phyloP scores from a whole-genome alignment of 1,140 invertebrate species.

The Leptoteleia sp. region DNA sequence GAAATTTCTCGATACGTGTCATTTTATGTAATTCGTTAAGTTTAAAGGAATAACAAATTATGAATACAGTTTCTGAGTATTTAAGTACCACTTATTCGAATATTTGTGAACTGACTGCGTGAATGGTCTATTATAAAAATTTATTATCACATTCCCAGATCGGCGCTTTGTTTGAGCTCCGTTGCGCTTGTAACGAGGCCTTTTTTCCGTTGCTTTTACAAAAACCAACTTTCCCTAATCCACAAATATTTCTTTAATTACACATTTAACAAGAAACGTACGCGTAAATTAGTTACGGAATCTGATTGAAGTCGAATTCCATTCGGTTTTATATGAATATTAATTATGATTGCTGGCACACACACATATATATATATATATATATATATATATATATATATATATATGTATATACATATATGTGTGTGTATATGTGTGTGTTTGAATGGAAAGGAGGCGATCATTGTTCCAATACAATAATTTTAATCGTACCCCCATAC shows the following conservation, averaged over 20 bases:
- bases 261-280: not conserved
- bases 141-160: slow-evolving; percentile 5
- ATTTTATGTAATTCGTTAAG: slow-evolving; percentile 43
- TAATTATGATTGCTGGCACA: too few species aligned
- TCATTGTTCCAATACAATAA: slow-evolving; percentile 23
- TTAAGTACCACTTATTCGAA: slow-evolving; percentile 21
- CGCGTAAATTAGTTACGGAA: slow-evolving; percentile 1
- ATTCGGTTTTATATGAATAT: not conserved
- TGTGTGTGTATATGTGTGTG: too few species aligned
- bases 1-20: slow-evolving; percentile 53
- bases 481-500: slow-evolving; percentile 12
- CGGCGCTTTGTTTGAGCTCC: slow-evolving; percentile 6
- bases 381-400: too few species aligned
- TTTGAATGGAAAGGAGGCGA: not conserved
- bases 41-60: slow-evolving; percentile 30
- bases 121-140: not conserved
- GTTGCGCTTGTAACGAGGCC: not conserved
- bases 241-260: not conserved
- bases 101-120: slow-evolving; percentile 5
- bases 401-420: too few species aligned
- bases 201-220: not conserved
- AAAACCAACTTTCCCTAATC: slow-evolving; percentile 13
- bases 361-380: too few species aligned
- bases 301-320: not conserved
- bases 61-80: slow-evolving; percentile 17